Evolutionary conservation across 2,888 invertebrate species (phyloP), one percentile per base, ranked within the genome.

Genomic region (Temnothorax rugatulus): DNA sequence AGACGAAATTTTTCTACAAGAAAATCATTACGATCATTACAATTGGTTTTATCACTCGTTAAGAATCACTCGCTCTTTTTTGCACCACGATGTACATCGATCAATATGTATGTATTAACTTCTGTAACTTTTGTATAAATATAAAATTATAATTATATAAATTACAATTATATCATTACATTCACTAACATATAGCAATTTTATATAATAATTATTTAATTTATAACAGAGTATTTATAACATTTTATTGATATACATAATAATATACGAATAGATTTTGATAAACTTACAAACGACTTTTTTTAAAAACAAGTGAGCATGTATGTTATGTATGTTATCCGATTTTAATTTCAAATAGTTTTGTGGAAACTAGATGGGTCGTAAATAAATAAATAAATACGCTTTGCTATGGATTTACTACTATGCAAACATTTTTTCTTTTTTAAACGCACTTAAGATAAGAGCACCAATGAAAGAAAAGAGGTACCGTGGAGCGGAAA

Each of bases 271-370:
- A 68, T 25, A 47, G 5, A 25, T 44, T 41, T 25, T 7, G 2
- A 11, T 34, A 34, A 15, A 34, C 34, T 63, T 11, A 34, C 13
- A 41, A 13, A 64, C 9, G 4, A 38, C 0, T n/a, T 9, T 18
- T 47, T 25, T 47, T 68, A 9, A 8, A 61, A 63, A 63, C 18
- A 66, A 0, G 34, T 34, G 9, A 4, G 2, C 8, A 34, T n/a
- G 34, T 11, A 7, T 34, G 2, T 64, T 64, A 64, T 21, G 47
- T 68, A 68, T 2, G 4, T 68, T 9, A 44, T 2, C 15, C 25
- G 9, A 9, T 69, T 69, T 50, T 18, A 69, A 69, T 69, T 69
- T 50, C 13, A 69, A 69, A 50, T 50, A 50, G 4, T 18, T 68
- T 47, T 11, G 11, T 44, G 21, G 13, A 21, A 8, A 21, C n/a